Conservation (phyloP, 2,797 vertebrate species). For the Malacoraja senta region DNA sequence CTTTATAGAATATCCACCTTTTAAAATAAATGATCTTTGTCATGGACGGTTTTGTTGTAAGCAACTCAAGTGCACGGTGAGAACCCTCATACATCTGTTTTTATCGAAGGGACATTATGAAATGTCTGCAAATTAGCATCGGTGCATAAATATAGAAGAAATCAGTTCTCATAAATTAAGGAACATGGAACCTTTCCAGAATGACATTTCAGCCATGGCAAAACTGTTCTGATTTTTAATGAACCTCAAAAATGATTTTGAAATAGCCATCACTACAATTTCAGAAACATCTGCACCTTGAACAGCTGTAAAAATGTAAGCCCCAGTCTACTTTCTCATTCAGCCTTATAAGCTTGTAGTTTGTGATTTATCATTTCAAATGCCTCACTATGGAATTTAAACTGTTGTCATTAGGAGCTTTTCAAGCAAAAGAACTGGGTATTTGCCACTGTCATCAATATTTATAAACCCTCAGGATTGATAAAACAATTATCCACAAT, state of each 20-base stretch:
- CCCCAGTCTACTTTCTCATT: constrained; percentile 6
- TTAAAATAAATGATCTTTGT: not conserved
- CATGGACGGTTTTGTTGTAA: not conserved
- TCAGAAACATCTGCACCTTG: constrained; percentile 4
- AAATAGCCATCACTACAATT: not conserved
- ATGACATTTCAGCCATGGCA: not conserved
- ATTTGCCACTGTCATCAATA: not conserved
- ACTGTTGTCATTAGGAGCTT: constrained; percentile 9
- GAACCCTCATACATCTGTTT: not conserved
- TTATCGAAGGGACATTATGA: not conserved
- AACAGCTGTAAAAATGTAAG: not conserved
- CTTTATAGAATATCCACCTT: not conserved
- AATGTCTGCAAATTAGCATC: not conserved
- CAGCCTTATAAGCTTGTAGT: not conserved
- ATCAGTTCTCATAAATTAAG: not conserved
- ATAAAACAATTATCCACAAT: constrained; percentile 23
- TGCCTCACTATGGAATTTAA: constrained; percentile 14
- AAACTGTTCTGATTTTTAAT: constrained; percentile 28
- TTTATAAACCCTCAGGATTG: constrained; percentile 22
- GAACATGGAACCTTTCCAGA: not conserved
- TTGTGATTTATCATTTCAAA: constrained; percentile 30
- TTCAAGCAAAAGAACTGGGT: not conserved
- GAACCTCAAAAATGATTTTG: not conserved
- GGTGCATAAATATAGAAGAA: not conserved
- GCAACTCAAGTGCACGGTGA: not conserved